Evolutionary conservation across 2,797 vertebrate species (phyloP).

Genomic region (Cyprinella venusta): DNA sequence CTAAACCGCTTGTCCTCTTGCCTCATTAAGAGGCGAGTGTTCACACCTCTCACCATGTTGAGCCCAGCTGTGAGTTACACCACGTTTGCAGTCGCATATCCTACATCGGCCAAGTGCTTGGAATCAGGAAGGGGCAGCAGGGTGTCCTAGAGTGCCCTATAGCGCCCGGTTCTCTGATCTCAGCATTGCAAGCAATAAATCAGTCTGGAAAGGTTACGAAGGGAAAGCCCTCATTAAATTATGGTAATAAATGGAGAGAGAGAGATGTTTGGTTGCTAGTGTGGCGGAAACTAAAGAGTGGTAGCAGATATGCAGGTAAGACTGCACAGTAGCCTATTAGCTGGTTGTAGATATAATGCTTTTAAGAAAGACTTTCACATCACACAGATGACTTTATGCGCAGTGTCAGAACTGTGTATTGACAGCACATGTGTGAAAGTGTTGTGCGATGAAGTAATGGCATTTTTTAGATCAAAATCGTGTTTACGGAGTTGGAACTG

Average conservation of each 20-base stretch:
- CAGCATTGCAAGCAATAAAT: slow-evolving; percentile 72
- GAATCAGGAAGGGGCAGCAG: slow-evolving; percentile 34
- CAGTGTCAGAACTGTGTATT: background rate
- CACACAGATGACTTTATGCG: background rate
- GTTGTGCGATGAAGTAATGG: slow-evolving; percentile 1
- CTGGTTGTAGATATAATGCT: background rate
- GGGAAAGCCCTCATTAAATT: slow-evolving; percentile 75
- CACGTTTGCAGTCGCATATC: slow-evolving; percentile 10
- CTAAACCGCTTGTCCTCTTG: slow-evolving; percentile 73
- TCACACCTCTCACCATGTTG: slow-evolving; percentile 79
- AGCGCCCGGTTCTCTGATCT: slow-evolving; percentile 72
- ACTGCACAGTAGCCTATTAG: slow-evolving; percentile 12
- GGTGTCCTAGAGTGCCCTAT: slow-evolving; percentile 43
- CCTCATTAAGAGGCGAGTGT: slow-evolving; percentile 74
- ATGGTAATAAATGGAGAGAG: slow-evolving; percentile 69
- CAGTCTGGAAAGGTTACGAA: slow-evolving; percentile 71
- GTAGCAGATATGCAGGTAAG: slow-evolving; percentile 21
- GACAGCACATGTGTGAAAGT: slow-evolving; percentile 32
- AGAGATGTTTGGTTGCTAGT: slow-evolving; percentile 31
- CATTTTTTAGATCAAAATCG: slow-evolving; percentile 15
- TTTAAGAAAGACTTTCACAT: slow-evolving; percentile 11
- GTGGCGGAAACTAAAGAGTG: slow-evolving; percentile 62
- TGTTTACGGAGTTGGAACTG: background rate
- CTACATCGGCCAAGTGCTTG: background rate
- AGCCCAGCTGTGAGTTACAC: slow-evolving; percentile 73